phyloP scores from a whole-genome alignment of 2,888 invertebrate genomes.

The Leptinotarsa peninsularis region DNA sequence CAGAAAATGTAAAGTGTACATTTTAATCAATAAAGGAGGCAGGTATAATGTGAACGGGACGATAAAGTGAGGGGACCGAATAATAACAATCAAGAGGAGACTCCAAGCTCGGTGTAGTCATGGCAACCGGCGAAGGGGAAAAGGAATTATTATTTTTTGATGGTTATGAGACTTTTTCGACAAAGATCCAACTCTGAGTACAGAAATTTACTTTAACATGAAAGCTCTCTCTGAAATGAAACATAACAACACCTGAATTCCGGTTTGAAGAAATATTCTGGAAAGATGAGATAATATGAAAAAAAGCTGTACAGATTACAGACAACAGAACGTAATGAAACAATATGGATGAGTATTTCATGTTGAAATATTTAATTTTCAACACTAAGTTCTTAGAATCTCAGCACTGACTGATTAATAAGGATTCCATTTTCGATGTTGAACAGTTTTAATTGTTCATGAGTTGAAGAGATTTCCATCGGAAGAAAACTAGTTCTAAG shows the following conservation, averaged over 20 bases:
- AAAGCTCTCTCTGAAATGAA: slow-evolving; percentile 47
- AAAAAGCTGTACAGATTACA: too few species aligned
- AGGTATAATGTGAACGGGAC: slow-evolving; percentile 22
- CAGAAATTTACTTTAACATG: slow-evolving; percentile 57
- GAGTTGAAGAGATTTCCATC: too few species aligned
- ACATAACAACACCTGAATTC: neutral
- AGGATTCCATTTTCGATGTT: too few species aligned
- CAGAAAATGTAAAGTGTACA: slow-evolving; percentile 23
- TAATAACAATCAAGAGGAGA: slow-evolving; percentile 51
- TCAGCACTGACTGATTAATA: too few species aligned
- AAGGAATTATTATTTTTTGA: slow-evolving; percentile 65
- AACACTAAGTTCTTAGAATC: too few species aligned
- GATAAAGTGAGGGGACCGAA: slow-evolving; percentile 37
- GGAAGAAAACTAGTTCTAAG: too few species aligned
- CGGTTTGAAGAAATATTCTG: neutral
- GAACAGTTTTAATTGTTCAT: too few species aligned
- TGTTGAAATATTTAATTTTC: too few species aligned
- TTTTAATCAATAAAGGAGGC: slow-evolving; percentile 26
- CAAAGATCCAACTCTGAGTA: slow-evolving; percentile 54
- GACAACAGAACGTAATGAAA: too few species aligned
- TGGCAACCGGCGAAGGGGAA: slow-evolving; percentile 58
- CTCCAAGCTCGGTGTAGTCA: slow-evolving; percentile 51
- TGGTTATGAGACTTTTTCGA: slow-evolving; percentile 63
- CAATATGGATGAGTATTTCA: too few species aligned
- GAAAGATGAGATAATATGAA: neutral